Evolutionary conservation across 1,140 invertebrate species (phyloP), one percentile per base, ranked within the genome.

Genomic region (Drosophila arizonae): DNA sequence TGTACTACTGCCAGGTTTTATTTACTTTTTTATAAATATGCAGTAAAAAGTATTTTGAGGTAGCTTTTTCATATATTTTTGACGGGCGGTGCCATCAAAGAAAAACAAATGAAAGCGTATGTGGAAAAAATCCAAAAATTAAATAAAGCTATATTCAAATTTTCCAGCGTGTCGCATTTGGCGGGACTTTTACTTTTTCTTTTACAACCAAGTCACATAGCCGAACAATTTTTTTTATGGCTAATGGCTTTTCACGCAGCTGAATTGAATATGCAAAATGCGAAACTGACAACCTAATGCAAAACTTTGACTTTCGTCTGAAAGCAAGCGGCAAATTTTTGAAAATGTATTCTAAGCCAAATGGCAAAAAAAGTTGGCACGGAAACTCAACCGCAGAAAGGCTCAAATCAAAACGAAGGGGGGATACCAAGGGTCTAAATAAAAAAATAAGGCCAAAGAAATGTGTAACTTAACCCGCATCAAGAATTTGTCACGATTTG

Each of bases 401-500:
- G 46, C 13, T n/a, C n/a, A 8, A 33, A 3, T 10, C 6, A 21
- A 3, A n/a, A 2, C 26, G 61, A 81, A 28, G 36, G 43, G 28
- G 15, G 21, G 17, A 30, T 41, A 15, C 13, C 3, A 4, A 17
- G 43, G 43, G 43, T 45, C 5, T 15, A 15, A 61, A 28, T 17
- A 28, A 30, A 11, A 46, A 28, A 60, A 74, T 69, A 52, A 43
- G 52, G 36, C 36, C 57, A 61, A 77, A 81, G 79, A 78, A 81
- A 76, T 76, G 69, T 82, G 76, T 88, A 87, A 88, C 73, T 84
- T 87, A 87, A 87, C 84, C 84, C 84, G 84, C 84, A 87, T 87
- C 84, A 87, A 77, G 84, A 84, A 87, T 87, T 87, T 87, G 84
- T 87, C 84, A 87, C 84, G 84, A 87, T 87, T 87, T 87, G 84